Conservation (phyloP, 2,888 invertebrate genomes). For the Tholera decimalis region DNA sequence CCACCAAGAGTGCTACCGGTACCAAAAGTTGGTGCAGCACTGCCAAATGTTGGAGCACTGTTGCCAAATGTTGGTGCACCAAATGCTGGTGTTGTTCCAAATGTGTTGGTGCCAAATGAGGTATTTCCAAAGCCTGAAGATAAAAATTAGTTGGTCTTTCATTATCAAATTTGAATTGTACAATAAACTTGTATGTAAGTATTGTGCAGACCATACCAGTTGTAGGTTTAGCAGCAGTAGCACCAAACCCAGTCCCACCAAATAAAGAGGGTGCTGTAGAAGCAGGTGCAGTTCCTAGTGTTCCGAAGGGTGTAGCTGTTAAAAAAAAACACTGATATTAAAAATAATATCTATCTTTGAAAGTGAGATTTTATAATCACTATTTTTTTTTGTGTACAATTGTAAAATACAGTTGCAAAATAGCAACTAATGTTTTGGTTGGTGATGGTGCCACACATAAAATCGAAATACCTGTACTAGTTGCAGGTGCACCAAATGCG, state of each 20-base stretch:
- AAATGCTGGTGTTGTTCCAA: conserved; percentile 59
- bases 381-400: background rate
- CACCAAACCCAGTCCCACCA: conserved; percentile 88
- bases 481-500: conserved; percentile 83
- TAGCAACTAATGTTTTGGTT: background rate
- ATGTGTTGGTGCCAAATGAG: conserved; percentile 77
- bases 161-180: background rate
- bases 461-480: conserved; percentile 54
- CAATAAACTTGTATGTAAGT: background rate
- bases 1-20: conserved; percentile 73
- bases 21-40: conserved; percentile 65
- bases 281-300: conserved; percentile 87
- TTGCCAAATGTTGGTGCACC: conserved; percentile 75
- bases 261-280: conserved; percentile 90
- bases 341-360: background rate
- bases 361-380: too few relatives aligned
- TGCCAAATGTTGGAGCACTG: conserved; percentile 51
- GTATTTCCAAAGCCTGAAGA: conserved; percentile 71
- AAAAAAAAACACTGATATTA: conserved; percentile 30
- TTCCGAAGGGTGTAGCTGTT: conserved; percentile 88
- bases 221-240: conserved; percentile 85
- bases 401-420: background rate
- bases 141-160: background rate
- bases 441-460: background rate
- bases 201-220: conserved; percentile 68